Conservation (phyloP, 1,140 invertebrate species). For the Trigoniulus corallinus region DNA sequence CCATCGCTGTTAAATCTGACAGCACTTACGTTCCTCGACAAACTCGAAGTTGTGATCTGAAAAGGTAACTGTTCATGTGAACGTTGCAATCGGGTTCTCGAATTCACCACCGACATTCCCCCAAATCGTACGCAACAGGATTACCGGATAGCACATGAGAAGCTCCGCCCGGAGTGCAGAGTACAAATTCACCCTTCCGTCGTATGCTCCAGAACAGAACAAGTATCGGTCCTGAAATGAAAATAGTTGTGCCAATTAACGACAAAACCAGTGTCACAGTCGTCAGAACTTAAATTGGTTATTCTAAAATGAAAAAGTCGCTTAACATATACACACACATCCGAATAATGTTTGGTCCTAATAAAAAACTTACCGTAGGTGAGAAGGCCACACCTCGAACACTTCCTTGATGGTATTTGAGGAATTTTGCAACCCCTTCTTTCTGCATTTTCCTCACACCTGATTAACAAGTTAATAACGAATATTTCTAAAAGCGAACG, state of each 20-base stretch:
- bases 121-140: too few relatives aligned
- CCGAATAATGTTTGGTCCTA: too few relatives aligned
- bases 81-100: too few relatives aligned
- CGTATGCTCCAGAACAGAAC: constrained; percentile 34
- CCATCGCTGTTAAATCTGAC: constrained; percentile 33
- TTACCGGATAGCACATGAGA: constrained; percentile 26
- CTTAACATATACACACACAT: too few relatives aligned
- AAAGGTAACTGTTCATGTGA: neutral
- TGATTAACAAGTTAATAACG: too few relatives aligned
- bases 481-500: too few relatives aligned
- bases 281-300: too few relatives aligned
- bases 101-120: too few relatives aligned
- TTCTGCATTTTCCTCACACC: constrained; percentile 32
- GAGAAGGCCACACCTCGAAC: constrained; percentile 32
- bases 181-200: constrained; percentile 35
- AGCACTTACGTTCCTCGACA: constrained; percentile 30
- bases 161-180: constrained; percentile 29
- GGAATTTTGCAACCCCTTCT: constrained; percentile 30
- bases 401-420: constrained; percentile 30
- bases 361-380: constrained; percentile 28
- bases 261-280: too few relatives aligned
- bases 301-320: neutral
- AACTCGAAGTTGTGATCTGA: constrained; percentile 27
- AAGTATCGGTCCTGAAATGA: constrained; percentile 30
- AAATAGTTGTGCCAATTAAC: constrained; percentile 2